phyloP scores from a whole-genome alignment of 2,113 vertebrate species.

The Morone chrysops region DNA sequence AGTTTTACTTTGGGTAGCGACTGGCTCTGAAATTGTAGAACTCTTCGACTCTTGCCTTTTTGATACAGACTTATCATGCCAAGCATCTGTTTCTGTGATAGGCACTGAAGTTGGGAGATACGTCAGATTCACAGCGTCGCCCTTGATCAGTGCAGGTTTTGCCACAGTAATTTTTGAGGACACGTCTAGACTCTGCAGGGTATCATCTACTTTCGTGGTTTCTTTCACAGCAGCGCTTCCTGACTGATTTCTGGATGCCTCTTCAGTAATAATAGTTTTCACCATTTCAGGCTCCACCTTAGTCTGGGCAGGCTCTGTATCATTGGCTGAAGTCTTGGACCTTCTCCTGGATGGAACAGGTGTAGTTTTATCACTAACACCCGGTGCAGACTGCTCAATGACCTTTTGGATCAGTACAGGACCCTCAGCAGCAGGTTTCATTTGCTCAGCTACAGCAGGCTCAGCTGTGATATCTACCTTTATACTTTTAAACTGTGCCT shows the following conservation, averaged over 20 bases:
- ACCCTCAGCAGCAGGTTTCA: background rate
- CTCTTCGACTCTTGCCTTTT: background rate
- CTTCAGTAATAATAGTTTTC: background rate
- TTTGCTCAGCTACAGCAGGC: background rate
- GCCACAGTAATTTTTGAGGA: background rate
- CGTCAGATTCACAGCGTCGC: background rate
- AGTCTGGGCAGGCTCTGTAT: slow-evolving; percentile 13
- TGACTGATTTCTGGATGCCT: background rate
- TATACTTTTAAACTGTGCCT: background rate
- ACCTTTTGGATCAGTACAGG: background rate
- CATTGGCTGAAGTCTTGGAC: slow-evolving; percentile 9
- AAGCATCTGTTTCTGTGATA: background rate
- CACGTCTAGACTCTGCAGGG: background rate
- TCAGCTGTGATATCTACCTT: slow-evolving; percentile 2
- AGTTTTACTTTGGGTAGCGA: background rate
- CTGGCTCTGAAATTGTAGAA: background rate
- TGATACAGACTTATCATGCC: background rate
- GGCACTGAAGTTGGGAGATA: background rate
- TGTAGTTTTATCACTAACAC: slow-evolving; percentile 13
- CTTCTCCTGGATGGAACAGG: slow-evolving; percentile 42
- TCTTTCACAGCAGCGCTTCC: slow-evolving; percentile 6
- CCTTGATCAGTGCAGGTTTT: background rate
- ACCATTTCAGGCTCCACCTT: background rate
- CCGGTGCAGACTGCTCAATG: background rate
- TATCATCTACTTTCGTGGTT: background rate